phyloP scores from a whole-genome alignment of 2,113 vertebrate species.

The Hoplias malabaricus region DNA sequence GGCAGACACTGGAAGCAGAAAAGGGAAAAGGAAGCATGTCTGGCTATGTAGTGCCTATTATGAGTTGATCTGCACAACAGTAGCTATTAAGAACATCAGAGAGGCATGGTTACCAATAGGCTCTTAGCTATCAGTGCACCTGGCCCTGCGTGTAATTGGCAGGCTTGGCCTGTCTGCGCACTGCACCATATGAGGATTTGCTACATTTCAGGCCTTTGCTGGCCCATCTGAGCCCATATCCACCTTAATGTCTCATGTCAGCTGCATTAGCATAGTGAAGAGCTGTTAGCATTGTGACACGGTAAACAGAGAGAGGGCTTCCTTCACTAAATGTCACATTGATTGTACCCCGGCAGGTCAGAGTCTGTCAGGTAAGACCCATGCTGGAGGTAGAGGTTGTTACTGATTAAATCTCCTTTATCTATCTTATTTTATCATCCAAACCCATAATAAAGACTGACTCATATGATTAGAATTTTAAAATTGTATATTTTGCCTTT shows the following conservation, averaged over 20 bases:
- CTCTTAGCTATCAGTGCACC: constrained; percentile 77
- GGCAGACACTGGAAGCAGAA: constrained; percentile 53
- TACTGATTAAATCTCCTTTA: constrained; percentile 7
- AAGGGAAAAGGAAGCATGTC: constrained; percentile 66
- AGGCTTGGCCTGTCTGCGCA: constrained; percentile 65
- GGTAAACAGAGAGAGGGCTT: constrained; percentile 70
- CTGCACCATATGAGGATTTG: constrained; percentile 67
- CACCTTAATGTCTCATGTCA: constrained; percentile 75
- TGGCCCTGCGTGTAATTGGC: constrained; percentile 80
- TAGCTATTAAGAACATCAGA: constrained; percentile 73
- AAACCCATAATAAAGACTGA: constrained; percentile 24
- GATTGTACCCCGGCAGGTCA: constrained; percentile 40
- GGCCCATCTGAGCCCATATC: constrained; percentile 77
- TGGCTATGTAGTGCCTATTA: constrained; percentile 75
- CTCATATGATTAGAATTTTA: not conserved
- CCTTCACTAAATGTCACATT: constrained; percentile 52
- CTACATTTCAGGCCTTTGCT: constrained; percentile 70
- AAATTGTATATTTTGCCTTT: not conserved
- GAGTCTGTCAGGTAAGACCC: constrained; percentile 25
- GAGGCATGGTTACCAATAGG: constrained; percentile 74
- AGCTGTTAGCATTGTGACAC: constrained; percentile 75
- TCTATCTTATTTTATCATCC: constrained; percentile 3
- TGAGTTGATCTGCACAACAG: constrained; percentile 74
- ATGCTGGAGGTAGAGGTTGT: not conserved
- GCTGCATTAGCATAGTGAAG: constrained; percentile 82